These are phyloP conservation scores for Aporophyla lueneburgensis DNA, from an alignment of 2,888 invertebrate genomes.

Conservation along the genomic window DNA sequence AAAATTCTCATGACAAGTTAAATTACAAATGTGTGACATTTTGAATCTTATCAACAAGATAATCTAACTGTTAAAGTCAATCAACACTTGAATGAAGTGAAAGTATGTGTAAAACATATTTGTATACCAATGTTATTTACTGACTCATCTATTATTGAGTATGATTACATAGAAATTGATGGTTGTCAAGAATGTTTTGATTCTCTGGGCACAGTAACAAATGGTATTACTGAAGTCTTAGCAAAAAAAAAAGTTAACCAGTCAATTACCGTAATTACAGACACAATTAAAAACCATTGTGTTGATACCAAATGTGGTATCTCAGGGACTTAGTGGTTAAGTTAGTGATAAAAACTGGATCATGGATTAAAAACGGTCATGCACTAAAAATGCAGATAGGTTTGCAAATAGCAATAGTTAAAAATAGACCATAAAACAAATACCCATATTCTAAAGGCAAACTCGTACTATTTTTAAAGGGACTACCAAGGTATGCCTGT, in stretches of 20 bases:
- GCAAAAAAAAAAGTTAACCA: not conserved
- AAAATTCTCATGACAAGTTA: constrained; percentile 26
- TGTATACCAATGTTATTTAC: not conserved
- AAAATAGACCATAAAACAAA: not conserved
- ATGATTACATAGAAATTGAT: constrained; percentile 16
- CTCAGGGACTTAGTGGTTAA: too few species aligned
- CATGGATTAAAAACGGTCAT: not conserved
- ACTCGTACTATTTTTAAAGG: not conserved
- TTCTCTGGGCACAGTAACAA: not conserved
- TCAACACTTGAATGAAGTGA: constrained; percentile 14
- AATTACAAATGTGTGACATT: constrained; percentile 16
- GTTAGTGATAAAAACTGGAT: constrained; percentile 1
- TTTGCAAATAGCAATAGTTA: not conserved
- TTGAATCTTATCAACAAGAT: constrained; percentile 34
- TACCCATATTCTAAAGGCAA: too few species aligned
- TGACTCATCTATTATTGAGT: constrained; percentile 26
- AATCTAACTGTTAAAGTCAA: constrained; percentile 14
- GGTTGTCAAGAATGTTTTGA: not conserved
- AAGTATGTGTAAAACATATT: constrained; percentile 6
- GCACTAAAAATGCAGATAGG: not conserved
- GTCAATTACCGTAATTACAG: too few species aligned
- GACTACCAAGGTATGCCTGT: not conserved
- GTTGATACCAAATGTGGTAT: too few species aligned
- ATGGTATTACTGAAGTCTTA: not conserved
- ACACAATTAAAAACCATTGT: too few species aligned